Percentiles rank a stretch among this genome's conserved stretches.
These are phyloP conservation scores for Calyptommatus sinebrachiatus DNA, from an alignment of 2,113 vertebrate species.

Conservation along the genomic window DNA sequence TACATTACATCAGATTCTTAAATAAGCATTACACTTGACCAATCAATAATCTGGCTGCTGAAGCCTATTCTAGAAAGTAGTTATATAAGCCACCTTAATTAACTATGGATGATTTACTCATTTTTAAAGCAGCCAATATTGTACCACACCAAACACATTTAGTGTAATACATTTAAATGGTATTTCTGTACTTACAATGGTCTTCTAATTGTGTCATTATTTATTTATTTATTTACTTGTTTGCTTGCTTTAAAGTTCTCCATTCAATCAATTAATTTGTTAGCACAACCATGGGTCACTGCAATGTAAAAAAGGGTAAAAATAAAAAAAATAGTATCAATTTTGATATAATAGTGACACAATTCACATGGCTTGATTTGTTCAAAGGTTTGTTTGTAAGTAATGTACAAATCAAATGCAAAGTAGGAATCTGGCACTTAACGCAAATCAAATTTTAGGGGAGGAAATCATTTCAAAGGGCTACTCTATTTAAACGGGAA, in stretches of 20 bases:
- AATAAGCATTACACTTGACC: conserved; percentile 31
- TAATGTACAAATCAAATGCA: conserved; percentile 28
- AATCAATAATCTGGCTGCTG: conserved; percentile 22
- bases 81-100: conserved; percentile 5
- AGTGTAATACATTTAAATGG: conserved; percentile 35
- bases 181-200: conserved; percentile 31
- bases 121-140: conserved; percentile 29
- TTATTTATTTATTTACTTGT: neutral
- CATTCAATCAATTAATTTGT: neutral
- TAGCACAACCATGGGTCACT: too few relatives aligned
- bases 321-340: too few relatives aligned
- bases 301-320: too few relatives aligned
- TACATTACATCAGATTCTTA: conserved; percentile 27
- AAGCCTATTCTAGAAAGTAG: neutral
- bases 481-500: neutral
- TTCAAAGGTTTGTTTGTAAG: conserved; percentile 45
- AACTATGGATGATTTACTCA: neutral
- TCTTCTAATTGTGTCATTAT: conserved; percentile 34
- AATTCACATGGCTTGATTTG: conserved; percentile 37
- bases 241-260: neutral
- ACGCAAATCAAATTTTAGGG: neutral
- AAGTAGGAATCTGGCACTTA: conserved; percentile 43
- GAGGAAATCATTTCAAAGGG: neutral
- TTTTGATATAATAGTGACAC: neutral
- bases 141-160: conserved; percentile 37